These are phyloP conservation scores for Tanypteryx hageni DNA, from an alignment of 2,888 invertebrate genomes.

Conservation along the genomic window DNA sequence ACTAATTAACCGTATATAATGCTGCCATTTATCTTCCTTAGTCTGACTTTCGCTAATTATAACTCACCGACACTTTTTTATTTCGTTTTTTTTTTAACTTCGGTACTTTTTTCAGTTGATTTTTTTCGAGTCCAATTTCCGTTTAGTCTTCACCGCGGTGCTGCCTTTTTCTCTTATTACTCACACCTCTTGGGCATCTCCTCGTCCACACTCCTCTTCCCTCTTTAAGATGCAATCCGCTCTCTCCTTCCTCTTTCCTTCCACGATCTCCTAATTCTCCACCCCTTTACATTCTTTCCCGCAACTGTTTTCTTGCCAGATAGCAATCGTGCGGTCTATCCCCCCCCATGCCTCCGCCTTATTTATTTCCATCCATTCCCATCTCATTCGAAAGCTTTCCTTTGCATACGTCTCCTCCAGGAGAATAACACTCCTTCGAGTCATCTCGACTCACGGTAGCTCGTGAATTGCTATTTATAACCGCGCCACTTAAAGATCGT, in stretches of 20 bases:
- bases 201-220: background rate
- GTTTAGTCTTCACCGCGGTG: background rate
- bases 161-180: background rate
- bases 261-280: background rate
- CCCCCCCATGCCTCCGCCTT: background rate
- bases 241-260: too few relatives aligned
- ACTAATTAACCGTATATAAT: background rate
- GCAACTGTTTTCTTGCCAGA: background rate
- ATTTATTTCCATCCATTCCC: slow-evolving; percentile 14
- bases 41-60: background rate
- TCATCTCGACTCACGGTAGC: background rate
- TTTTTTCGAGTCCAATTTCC: background rate
- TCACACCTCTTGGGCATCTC: slow-evolving; percentile 12
- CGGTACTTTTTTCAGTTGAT: background rate
- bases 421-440: background rate
- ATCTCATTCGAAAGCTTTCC: background rate
- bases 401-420: background rate
- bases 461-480: background rate
- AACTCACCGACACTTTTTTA: background rate
- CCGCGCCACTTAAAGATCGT: background rate
- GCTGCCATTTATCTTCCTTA: background rate
- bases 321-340: background rate
- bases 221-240: background rate
- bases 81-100: background rate
- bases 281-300: background rate